These are phyloP conservation scores for Sterna hirundo DNA, from an alignment of 2,113 vertebrate genomes.

Conservation along the genomic window DNA sequence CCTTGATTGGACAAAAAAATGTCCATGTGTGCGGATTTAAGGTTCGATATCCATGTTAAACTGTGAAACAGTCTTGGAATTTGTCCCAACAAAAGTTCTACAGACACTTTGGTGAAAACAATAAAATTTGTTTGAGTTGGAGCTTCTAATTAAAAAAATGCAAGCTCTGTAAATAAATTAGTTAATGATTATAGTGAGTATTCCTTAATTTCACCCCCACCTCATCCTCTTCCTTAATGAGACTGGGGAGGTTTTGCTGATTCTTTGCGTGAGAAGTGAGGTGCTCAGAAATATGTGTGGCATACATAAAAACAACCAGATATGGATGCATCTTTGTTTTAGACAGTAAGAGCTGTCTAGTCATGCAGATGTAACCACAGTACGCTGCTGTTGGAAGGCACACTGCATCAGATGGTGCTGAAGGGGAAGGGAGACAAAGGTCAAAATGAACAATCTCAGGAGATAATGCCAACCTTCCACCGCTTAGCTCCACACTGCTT, in stretches of 20 bases:
- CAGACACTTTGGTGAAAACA: not conserved
- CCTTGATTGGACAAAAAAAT: not conserved
- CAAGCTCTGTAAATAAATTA: not conserved
- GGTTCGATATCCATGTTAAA: not conserved
- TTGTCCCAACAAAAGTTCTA: not conserved
- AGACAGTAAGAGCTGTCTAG: not conserved
- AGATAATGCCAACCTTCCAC: not conserved
- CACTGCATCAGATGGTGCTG: not conserved
- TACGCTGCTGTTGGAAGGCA: not conserved
- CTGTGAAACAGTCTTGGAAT: not conserved
- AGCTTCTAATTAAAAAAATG: not conserved
- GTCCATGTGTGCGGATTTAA: not conserved
- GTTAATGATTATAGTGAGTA: not conserved
- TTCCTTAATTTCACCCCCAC: not conserved
- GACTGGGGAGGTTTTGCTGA: fast-evolving
- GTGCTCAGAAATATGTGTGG: not conserved
- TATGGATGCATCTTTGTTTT: not conserved
- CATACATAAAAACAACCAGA: not conserved
- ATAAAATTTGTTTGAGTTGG: not conserved
- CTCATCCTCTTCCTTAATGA: not conserved
- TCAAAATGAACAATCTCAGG: not conserved
- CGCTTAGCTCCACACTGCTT: not conserved
- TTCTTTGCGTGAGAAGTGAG: not conserved
- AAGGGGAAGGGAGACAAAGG: not conserved
- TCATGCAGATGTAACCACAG: not conserved